These are phyloP conservation scores for Apamea anceps DNA, from an alignment of 2,888 invertebrate species.

Conservation along the genomic window DNA sequence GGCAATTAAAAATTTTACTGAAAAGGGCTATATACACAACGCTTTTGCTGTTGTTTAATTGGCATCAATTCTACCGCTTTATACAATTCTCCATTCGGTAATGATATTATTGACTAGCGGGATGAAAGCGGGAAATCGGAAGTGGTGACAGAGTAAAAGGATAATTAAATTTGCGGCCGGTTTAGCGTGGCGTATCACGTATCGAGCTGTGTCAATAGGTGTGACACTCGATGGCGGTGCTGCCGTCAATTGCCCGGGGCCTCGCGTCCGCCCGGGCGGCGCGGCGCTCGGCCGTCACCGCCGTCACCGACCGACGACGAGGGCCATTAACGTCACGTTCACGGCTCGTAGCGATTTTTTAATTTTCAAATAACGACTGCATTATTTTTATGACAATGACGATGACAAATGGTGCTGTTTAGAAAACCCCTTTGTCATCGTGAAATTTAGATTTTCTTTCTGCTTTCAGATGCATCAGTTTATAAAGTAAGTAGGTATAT, in stretches of 20 bases:
- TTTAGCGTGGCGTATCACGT: constrained; percentile 49
- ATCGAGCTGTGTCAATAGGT: constrained; percentile 55
- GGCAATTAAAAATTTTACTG: constrained; percentile 41
- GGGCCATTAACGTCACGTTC: constrained; percentile 56
- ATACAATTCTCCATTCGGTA: constrained; percentile 5
- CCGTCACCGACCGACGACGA: constrained; percentile 20
- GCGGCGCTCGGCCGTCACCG: constrained; percentile 15
- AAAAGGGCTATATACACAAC: constrained; percentile 14
- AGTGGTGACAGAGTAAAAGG: constrained; percentile 38
- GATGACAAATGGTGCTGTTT: constrained; percentile 13
- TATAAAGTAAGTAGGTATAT: neutral
- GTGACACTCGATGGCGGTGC: constrained; percentile 51
- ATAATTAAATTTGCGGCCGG: constrained; percentile 50
- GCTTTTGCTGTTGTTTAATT: neutral
- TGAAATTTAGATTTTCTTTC: neutral
- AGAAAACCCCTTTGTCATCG: neutral
- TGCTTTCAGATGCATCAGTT: neutral
- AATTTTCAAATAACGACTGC: constrained; percentile 28
- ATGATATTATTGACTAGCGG: constrained; percentile 5
- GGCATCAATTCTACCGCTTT: neutral
- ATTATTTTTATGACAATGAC: constrained; percentile 29
- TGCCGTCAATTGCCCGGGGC: constrained; percentile 33
- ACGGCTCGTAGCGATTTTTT: constrained; percentile 33
- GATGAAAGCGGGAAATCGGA: constrained; percentile 16
- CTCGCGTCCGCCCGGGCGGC: constrained; percentile 2